Evolutionary conservation across 2,113 vertebrate genomes (phyloP).

Genomic region (Notothenia coriiceps): DNA sequence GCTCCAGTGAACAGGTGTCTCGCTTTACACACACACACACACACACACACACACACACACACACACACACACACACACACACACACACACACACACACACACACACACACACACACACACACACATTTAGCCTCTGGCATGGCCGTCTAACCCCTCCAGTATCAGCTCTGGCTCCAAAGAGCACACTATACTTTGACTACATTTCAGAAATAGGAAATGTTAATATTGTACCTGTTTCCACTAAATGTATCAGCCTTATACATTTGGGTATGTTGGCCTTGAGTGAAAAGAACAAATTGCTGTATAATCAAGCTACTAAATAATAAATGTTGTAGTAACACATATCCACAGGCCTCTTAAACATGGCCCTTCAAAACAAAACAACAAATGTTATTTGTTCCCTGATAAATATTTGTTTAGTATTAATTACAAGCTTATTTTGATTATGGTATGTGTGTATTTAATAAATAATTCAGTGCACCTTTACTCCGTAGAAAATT

Average conservation of each 20-base stretch:
- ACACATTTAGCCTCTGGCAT: conserved; percentile 1
- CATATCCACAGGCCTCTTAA: neutral
- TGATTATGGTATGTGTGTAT: neutral
- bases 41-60: conserved; percentile 27
- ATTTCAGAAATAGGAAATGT: neutral
- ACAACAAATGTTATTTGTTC: neutral
- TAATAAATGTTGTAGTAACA: neutral
- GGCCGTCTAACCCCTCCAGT: conserved; percentile 15
- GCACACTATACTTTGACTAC: neutral
- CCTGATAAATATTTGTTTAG: neutral
- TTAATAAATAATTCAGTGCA: neutral
- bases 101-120: neutral
- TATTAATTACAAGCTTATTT: too few species aligned
- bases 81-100: neutral
- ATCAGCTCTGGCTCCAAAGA: conserved; percentile 7
- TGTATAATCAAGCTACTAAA: neutral
- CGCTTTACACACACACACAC: conserved; percentile 53
- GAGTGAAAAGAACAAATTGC: neutral
- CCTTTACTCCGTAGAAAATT: neutral
- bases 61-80: conserved; percentile 1
- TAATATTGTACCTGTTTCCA: too few species aligned
- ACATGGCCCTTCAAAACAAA: neutral
- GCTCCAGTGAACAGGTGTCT: conserved; percentile 70
- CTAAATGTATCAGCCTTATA: too few species aligned
- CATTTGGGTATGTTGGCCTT: too few species aligned